phyloP scores from a whole-genome alignment of 2,797 vertebrate genomes.

The Podarcis lilfordi region DNA sequence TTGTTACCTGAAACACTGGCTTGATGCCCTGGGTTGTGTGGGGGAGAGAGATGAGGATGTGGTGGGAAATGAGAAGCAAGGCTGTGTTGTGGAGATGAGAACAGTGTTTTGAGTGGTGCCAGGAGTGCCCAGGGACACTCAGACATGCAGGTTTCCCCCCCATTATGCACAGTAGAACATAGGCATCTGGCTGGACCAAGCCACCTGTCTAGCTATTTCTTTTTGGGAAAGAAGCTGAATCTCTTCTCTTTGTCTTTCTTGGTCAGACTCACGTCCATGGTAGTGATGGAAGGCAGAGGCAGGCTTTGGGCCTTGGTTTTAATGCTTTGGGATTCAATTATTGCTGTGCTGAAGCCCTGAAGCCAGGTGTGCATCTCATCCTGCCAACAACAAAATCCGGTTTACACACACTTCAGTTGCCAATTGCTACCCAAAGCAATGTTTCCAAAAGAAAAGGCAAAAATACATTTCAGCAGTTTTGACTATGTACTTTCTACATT shows the following conservation, averaged over 20 bases:
- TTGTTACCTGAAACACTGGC: background rate
- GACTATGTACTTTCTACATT: background rate
- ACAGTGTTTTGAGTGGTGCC: conserved; percentile 11
- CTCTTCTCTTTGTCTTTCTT: conserved; percentile 95
- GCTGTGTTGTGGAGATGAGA: background rate
- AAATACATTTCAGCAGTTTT: background rate
- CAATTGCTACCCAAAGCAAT: background rate
- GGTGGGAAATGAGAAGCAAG: background rate
- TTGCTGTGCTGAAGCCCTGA: conserved; percentile 84
- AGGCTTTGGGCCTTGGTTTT: conserved; percentile 85
- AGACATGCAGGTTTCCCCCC: conserved; percentile 7
- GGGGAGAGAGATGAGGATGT: background rate
- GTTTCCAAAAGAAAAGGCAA: background rate
- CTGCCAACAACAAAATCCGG: conserved; percentile 60
- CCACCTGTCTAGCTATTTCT: conserved; percentile 84
- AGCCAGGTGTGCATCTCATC: conserved; percentile 93
- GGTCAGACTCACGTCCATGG: conserved; percentile 75
- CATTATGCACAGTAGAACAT: background rate
- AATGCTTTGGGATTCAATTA: conserved; percentile 79
- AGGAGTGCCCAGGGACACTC: background rate
- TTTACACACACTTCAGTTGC: background rate
- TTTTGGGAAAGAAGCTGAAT: conserved; percentile 92
- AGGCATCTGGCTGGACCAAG: conserved; percentile 11
- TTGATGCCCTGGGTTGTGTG: background rate
- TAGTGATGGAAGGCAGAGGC: conserved; percentile 80